A percentile compares a stretch with the other conserved stretches of the same genome.
Evolutionary conservation across 2,797 vertebrate genomes (phyloP).

Genomic region (Apogon hyalosoma): DNA sequence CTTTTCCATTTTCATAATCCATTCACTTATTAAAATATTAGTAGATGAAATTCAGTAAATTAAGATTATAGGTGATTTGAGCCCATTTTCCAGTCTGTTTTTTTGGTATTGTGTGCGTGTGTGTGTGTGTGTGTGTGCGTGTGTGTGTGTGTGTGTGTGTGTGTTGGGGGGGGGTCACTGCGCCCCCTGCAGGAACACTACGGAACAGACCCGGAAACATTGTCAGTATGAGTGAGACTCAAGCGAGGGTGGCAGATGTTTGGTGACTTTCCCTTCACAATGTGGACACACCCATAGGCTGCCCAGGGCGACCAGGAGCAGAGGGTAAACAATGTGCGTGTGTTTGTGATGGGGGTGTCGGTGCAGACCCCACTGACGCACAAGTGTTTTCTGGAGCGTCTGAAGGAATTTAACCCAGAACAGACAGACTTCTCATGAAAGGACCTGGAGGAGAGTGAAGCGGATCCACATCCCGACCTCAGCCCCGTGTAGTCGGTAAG

Average conservation of each 20-base stretch:
- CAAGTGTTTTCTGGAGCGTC: conserved; percentile 24
- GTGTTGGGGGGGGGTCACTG: not conserved
- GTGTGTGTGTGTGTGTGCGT: too few relatives aligned
- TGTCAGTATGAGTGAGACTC: not conserved
- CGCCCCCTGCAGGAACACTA: not conserved
- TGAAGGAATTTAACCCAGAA: conserved; percentile 9
- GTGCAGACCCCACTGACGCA: not conserved
- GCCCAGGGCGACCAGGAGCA: conserved; percentile 44
- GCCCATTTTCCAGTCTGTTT: too few relatives aligned
- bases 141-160: too few relatives aligned
- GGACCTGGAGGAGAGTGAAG: not conserved
- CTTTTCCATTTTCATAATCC: too few relatives aligned
- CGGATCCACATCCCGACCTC: too few relatives aligned
- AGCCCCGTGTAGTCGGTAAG: conserved; percentile 15
- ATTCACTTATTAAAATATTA: too few relatives aligned
- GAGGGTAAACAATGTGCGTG: conserved; percentile 24
- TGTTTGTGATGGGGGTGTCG: conserved; percentile 19
- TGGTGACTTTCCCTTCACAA: conserved; percentile 23
- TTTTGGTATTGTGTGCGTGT: too few relatives aligned
- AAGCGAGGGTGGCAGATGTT: conserved; percentile 62
- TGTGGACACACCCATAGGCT: conserved; percentile 64
- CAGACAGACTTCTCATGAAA: conserved; percentile 15
- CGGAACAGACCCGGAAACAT: not conserved
- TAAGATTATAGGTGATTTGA: too few relatives aligned
- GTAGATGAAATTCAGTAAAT: too few relatives aligned